These are phyloP conservation scores for Pteronura brasiliensis DNA, from an alignment of 2,113 vertebrate species.

Conservation along the genomic window DNA sequence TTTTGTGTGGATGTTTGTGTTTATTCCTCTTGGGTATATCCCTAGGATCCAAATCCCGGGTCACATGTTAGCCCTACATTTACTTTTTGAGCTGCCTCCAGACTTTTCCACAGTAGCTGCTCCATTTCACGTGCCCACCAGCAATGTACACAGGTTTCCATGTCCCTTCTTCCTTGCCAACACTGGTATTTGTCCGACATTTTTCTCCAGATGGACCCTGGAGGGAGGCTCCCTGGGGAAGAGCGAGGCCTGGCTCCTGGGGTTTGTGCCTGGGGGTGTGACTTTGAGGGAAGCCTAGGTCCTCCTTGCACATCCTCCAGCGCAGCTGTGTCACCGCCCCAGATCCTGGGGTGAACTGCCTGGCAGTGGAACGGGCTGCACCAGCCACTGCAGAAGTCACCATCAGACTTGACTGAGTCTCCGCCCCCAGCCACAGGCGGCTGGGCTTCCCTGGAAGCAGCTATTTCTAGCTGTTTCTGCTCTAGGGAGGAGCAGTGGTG, in stretches of 20 bases:
- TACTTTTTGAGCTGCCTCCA: neutral
- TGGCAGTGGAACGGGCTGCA: neutral
- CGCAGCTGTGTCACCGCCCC: neutral
- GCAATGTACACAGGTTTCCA: rapidly evolving
- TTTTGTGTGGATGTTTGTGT: neutral
- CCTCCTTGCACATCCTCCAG: neutral
- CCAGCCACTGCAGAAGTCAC: slow-evolving; percentile 4
- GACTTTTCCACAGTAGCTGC: neutral
- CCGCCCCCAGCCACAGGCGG: neutral
- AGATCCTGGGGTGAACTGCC: neutral
- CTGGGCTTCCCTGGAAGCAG: slow-evolving; percentile 41
- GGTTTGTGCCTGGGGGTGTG: neutral
- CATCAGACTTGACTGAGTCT: neutral
- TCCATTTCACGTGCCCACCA: neutral
- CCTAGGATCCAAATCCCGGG: neutral
- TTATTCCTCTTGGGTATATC: neutral
- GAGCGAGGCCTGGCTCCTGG: neutral
- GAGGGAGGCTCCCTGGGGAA: neutral
- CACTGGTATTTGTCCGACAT: neutral
- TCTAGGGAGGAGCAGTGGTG: slow-evolving; percentile 40
- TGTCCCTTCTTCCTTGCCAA: neutral
- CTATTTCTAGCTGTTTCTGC: slow-evolving; percentile 67
- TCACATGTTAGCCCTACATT: neutral
- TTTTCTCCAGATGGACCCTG: neutral
- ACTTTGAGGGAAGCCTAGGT: neutral